These are phyloP conservation scores for Cotesia chilonis DNA, from an alignment of 1,140 invertebrate species.

Conservation along the genomic window DNA sequence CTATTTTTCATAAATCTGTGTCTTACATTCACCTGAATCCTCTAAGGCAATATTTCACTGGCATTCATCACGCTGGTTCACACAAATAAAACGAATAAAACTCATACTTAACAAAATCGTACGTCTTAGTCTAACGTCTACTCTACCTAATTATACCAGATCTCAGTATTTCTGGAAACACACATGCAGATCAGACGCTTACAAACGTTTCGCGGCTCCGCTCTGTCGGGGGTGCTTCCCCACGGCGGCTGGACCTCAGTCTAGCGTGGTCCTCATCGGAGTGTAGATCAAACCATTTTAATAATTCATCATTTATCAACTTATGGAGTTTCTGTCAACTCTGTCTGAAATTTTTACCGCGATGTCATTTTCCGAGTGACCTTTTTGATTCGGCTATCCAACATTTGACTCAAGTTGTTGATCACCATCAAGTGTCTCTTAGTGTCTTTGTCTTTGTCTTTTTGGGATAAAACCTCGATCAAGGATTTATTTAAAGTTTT, in stretches of 20 bases:
- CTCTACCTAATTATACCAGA: constrained; percentile 36
- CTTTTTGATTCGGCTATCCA: no score
- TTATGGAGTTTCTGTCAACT: no score
- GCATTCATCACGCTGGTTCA: constrained; percentile 28
- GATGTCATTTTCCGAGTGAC: no score
- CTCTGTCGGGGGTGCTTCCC: constrained; percentile 31
- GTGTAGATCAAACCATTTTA: constrained; percentile 53
- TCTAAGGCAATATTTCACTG: constrained; percentile 28
- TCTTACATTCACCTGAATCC: neutral
- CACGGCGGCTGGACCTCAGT: constrained; percentile 53
- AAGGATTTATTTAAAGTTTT: neutral
- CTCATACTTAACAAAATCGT: no score
- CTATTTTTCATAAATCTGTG: neutral
- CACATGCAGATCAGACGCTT: constrained; percentile 23
- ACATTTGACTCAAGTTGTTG: no score
- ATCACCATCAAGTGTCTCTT: no score
- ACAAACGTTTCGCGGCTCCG: constrained; percentile 40
- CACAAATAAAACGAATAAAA: neutral
- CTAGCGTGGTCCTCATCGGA: constrained; percentile 53
- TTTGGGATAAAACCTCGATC: neutral
- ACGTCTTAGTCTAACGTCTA: constrained; percentile 9
- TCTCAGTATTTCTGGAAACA: constrained; percentile 40
- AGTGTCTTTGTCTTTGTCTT: no score
- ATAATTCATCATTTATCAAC: constrained; percentile 22
- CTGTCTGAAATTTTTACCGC: no score